Percentiles rank a stretch among this genome's conserved stretches.
Evolutionary conservation across 1,140 invertebrate species (phyloP).

Genomic region (Aphelinus certus): DNA sequence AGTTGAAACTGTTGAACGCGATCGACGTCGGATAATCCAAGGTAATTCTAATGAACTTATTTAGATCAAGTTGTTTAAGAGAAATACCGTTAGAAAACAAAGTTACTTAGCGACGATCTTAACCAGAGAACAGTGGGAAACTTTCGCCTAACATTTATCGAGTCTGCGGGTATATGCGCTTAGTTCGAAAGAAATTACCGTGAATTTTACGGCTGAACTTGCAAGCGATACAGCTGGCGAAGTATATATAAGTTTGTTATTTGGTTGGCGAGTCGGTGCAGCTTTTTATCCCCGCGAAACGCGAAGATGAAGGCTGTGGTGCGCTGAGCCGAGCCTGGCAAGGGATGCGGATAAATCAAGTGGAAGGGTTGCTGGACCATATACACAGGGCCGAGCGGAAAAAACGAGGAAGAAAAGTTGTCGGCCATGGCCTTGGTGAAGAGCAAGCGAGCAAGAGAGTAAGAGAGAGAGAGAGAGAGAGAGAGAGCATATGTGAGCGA

Average conservation of each 20-base stretch:
- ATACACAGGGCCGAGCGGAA: background rate
- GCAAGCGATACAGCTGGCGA: background rate
- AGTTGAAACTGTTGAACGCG: too few species aligned
- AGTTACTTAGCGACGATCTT: too few species aligned
- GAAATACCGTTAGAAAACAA: too few species aligned
- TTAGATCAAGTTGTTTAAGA: too few species aligned
- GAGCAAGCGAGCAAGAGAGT: background rate
- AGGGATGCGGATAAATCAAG: constrained; percentile 34
- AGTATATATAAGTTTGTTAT: constrained; percentile 23
- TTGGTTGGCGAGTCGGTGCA: background rate
- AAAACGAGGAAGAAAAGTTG: constrained; percentile 25
- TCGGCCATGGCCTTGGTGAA: constrained; percentile 36
- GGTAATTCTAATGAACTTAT: too few species aligned
- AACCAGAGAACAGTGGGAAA: too few species aligned
- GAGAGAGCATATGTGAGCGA: background rate
- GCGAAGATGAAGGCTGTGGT: background rate
- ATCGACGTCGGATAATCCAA: too few species aligned
- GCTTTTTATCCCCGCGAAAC: constrained; percentile 6
- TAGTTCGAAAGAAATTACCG: too few species aligned
- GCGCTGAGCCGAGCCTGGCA: background rate
- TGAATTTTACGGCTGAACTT: constrained; percentile 3
- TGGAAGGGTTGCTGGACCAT: constrained; percentile 39
- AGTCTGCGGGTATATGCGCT: too few species aligned
- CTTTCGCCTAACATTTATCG: too few species aligned
- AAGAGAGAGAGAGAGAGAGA: constrained; percentile 17